These are phyloP conservation scores for Balearica regulorum DNA, from an alignment of 2,797 vertebrate species.

Conservation along the genomic window DNA sequence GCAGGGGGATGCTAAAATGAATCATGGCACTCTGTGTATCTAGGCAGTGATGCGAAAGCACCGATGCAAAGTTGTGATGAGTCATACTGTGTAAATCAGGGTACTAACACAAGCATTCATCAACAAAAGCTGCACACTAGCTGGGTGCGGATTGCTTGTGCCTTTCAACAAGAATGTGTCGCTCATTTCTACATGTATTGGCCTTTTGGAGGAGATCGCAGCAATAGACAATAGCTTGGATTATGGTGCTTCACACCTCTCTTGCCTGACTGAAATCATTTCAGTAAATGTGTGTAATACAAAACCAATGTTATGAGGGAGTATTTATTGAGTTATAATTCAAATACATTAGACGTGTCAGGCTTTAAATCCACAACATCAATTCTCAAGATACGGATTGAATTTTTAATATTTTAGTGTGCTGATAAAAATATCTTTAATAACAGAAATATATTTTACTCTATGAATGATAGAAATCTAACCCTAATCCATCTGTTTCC, in stretches of 20 bases:
- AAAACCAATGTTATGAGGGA: not conserved
- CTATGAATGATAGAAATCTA: not conserved
- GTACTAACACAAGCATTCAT: not conserved
- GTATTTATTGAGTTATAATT: not conserved
- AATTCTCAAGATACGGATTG: not conserved
- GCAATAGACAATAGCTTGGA: not conserved
- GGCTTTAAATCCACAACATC: not conserved
- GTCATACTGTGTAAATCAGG: not conserved
- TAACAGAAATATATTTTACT: not conserved
- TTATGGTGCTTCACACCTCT: not conserved
- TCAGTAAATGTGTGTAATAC: not conserved
- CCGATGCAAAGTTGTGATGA: not conserved
- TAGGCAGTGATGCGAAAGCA: not conserved
- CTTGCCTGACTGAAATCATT: not conserved
- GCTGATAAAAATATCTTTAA: constrained; percentile 12
- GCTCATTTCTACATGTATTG: not conserved
- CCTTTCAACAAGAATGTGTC: not conserved
- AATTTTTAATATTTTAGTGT: not conserved
- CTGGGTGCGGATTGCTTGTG: not conserved
- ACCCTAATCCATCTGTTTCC: not conserved
- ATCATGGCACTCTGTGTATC: not conserved
- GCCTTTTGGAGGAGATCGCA: not conserved
- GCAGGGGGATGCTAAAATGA: not conserved
- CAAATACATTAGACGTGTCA: not conserved
- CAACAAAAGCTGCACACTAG: not conserved